These are phyloP conservation scores for Tragulus kanchil DNA, from an alignment of 2,113 vertebrate species.

Conservation along the genomic window DNA sequence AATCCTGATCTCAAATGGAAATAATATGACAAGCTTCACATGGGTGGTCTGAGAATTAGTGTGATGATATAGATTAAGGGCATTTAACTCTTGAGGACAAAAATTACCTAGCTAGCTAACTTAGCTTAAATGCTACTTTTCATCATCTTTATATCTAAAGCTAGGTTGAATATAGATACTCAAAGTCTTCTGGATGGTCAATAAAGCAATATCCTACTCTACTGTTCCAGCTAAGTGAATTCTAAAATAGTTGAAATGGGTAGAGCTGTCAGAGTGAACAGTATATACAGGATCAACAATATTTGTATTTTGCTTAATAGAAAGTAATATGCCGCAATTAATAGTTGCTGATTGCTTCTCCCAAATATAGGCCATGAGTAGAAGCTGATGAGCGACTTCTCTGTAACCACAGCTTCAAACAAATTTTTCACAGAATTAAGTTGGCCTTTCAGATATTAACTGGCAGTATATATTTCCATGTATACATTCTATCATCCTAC, in stretches of 20 bases:
- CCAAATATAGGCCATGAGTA: constrained; percentile 23
- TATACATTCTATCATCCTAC: constrained; percentile 1
- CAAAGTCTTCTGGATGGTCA: neutral
- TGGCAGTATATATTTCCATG: constrained; percentile 55
- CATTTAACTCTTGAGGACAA: neutral
- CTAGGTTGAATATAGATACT: neutral
- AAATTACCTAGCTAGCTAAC: neutral
- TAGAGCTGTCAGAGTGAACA: neutral
- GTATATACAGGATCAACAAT: neutral
- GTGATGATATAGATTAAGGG: constrained; percentile 2
- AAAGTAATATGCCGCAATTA: constrained; percentile 50
- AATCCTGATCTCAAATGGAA: neutral
- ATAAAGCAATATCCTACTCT: neutral
- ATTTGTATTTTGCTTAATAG: constrained; percentile 55
- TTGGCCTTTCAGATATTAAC: constrained; percentile 46
- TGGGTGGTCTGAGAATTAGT: neutral
- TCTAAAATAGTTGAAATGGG: constrained; percentile 47
- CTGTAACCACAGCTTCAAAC: constrained; percentile 59
- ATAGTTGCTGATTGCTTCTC: constrained; percentile 65
- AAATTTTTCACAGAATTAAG: constrained; percentile 63
- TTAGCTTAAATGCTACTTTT: neutral
- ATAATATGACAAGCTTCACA: neutral
- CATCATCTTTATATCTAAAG: neutral
- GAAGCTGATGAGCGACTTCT: constrained; percentile 50
- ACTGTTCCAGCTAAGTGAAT: neutral